Percentiles rank a stretch among this genome's conserved stretches.
phyloP scores from a whole-genome alignment of 2,113 vertebrate species.

The Danio rerio region DNA sequence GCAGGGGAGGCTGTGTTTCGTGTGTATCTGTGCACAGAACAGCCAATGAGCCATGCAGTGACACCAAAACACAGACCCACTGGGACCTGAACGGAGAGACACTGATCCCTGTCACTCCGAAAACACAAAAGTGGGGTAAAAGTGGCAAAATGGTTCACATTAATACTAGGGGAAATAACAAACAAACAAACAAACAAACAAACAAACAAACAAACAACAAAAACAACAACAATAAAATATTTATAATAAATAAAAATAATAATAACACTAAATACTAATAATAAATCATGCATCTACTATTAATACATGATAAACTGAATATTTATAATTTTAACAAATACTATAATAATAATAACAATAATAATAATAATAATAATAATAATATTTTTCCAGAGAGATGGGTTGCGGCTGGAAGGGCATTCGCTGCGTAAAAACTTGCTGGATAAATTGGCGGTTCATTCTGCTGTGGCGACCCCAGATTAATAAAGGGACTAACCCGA shows the following conservation, averaged over 20 bases:
- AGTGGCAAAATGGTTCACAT: neutral
- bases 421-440: too few relatives aligned
- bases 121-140: neutral
- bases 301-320: too few relatives aligned
- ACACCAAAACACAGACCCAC: slow-evolving; percentile 30
- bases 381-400: too few relatives aligned
- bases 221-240: neutral
- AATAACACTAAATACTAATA: neutral
- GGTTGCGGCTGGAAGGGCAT: too few relatives aligned
- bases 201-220: too few relatives aligned
- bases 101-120: slow-evolving; percentile 1
- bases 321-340: neutral
- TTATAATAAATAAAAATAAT: neutral
- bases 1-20: slow-evolving; percentile 50
- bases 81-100: slow-evolving; percentile 4
- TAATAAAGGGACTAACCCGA: too few relatives aligned
- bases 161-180: neutral
- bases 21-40: slow-evolving; percentile 41
- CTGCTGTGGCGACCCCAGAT: too few relatives aligned
- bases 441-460: too few relatives aligned
- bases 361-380: neutral
- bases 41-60: slow-evolving; percentile 62
- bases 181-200: too few relatives aligned
- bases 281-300: too few relatives aligned
- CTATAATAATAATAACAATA: neutral